Base-by-base conservation (phyloP, 1,140 invertebrate genomes). In the Brachionus sp. region DNA sequence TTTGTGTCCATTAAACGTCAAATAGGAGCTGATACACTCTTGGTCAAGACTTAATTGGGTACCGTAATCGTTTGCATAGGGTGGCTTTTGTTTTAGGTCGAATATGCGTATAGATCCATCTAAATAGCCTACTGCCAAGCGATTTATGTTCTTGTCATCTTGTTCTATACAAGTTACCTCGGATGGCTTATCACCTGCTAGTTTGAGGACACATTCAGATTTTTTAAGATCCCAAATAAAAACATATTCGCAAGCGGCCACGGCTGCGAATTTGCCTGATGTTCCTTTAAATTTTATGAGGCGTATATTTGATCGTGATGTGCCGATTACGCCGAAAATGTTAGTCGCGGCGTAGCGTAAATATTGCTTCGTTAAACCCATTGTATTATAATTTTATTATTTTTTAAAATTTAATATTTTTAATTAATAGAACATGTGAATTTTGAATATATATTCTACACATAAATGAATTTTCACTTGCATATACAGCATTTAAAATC, bases 291-390 rank as follows among this genome's bases (percentile, higher is more conserved):
- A n/a, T 92, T 92, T 84, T 7, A 91, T 37, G 62, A 95, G 95
- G 64, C 91, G 88, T 39, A 93, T 89, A 88, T 95, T 95, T 84
- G 93, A 93, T 82, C 92, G 92, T 19, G 91, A 88, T 89, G 93
- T 95, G 4, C 92, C 92, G 84, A 98, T 93, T 62, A 97, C 91
- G 87, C 96, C 96, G 89, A 95, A 95, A 37, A 86, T 86, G 42
- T 92, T 92, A 78, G 84, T 84, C 12, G 93, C 92, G 10, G 91
- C 91, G 89, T 95, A 98, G 66, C 95, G 92, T 78, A 98, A 91
- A 92, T 98, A 98, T 90, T 99, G 94, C 87, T 97, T 97, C 23
- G 96, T 98, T 85, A 98, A 89, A 84, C 95, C 95, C 96, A 98
- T 42, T 33, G 1, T 46, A n/a, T 35, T 68, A n/a, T 23, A 33